A percentile compares a stretch with the other conserved stretches of the same genome.
These are phyloP conservation scores for Netelia melanura DNA, from an alignment of 2,888 invertebrate genomes.

Conservation along the genomic window DNA sequence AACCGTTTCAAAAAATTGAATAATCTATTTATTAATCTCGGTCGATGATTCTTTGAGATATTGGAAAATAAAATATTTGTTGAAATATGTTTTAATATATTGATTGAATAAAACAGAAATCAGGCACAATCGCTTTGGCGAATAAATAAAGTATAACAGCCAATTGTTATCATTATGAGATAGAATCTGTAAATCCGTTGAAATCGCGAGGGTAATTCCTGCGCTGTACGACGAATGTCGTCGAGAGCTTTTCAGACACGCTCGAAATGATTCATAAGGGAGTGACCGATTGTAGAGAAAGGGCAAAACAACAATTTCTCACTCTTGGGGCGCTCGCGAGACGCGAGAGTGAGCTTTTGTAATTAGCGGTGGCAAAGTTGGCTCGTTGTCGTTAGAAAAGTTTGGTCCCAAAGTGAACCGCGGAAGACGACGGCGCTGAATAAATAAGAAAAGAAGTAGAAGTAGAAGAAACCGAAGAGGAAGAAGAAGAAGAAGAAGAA, in stretches of 20 bases:
- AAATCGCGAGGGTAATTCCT: not conserved
- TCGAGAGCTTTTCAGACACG: not conserved
- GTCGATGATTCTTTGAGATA: too few species aligned
- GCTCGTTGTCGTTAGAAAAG: conserved; percentile 55
- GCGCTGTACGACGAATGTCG: not conserved
- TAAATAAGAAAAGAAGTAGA: conserved; percentile 2
- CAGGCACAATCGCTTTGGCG: not conserved
- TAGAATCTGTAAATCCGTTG: not conserved
- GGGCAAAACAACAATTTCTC: conserved; percentile 55
- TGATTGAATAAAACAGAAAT: not conserved
- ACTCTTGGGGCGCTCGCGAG: conserved; percentile 24
- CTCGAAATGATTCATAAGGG: conserved; percentile 14
- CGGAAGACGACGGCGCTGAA: conserved; percentile 20
- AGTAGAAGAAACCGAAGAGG: not conserved
- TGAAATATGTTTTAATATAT: too few species aligned
- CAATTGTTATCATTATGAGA: not conserved
- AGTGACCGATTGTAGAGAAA: conserved; percentile 45
- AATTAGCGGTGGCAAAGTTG: conserved; percentile 55
- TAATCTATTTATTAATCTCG: too few species aligned
- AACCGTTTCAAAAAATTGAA: too few species aligned
- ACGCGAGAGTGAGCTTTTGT: conserved; percentile 54
- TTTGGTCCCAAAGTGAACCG: conserved; percentile 34
- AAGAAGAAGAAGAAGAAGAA: conserved; percentile 9
- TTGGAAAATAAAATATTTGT: too few species aligned
- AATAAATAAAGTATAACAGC: not conserved